These are phyloP conservation scores for Tupaia chinensis DNA, from an alignment of 2,113 vertebrate species.

Conservation along the genomic window DNA sequence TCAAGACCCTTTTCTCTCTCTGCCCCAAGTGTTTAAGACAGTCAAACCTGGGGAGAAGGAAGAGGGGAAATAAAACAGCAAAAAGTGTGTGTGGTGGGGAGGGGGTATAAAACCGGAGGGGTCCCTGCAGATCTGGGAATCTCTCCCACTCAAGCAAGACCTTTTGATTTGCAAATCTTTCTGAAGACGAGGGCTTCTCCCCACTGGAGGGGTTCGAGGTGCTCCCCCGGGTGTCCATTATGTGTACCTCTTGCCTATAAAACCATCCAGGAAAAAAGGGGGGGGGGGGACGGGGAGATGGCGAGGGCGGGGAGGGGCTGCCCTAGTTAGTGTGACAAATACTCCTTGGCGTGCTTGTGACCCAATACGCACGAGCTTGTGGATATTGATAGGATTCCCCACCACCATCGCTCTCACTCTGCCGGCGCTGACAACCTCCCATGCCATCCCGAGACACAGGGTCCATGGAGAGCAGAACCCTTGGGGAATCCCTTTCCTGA, in stretches of 20 bases:
- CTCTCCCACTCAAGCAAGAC: slow-evolving; percentile 83
- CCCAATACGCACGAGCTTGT: slow-evolving; percentile 79
- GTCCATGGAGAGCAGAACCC: slow-evolving; percentile 74
- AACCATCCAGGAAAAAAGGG: slow-evolving; percentile 80
- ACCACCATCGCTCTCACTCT: slow-evolving; percentile 70
- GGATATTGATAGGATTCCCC: slow-evolving; percentile 67
- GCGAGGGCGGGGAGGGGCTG: slow-evolving; percentile 67
- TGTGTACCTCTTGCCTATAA: slow-evolving; percentile 85
- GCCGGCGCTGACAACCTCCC: slow-evolving; percentile 66
- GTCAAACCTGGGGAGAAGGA: slow-evolving; percentile 80
- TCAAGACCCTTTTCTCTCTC: slow-evolving; percentile 74
- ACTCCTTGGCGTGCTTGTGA: slow-evolving; percentile 72
- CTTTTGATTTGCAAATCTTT: slow-evolving; percentile 87
- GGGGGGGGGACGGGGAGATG: not conserved
- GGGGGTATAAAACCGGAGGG: slow-evolving; percentile 83
- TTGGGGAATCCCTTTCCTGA: slow-evolving; percentile 79
- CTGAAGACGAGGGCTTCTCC: slow-evolving; percentile 85
- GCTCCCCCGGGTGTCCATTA: slow-evolving; percentile 84
- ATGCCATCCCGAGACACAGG: slow-evolving; percentile 61
- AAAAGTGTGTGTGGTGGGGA: slow-evolving; percentile 82
- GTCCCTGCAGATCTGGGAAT: slow-evolving; percentile 82
- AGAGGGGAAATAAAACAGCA: slow-evolving; percentile 63
- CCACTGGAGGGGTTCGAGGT: slow-evolving; percentile 71
- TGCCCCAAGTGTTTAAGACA: slow-evolving; percentile 82
- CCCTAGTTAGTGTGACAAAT: slow-evolving; percentile 85